Evolutionary conservation across 1,140 invertebrate genomes (phyloP), one percentile per base, ranked within the genome.

Genomic region (Danaus plexippus): DNA sequence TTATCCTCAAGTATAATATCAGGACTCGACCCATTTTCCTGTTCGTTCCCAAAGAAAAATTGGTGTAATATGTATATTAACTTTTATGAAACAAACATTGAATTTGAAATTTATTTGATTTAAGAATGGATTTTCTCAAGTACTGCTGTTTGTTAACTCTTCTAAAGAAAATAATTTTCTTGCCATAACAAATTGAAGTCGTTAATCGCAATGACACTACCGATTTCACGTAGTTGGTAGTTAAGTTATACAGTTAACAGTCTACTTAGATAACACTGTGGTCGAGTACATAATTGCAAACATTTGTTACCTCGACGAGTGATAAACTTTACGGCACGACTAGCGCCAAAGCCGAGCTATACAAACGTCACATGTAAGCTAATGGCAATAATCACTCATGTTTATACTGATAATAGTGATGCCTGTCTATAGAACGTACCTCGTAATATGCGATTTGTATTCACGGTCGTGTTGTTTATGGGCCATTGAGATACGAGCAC

Each of bases 391-490:
- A 71, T 73, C 67, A 66, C 56, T 72, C 67, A 69, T 64, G 59
- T 58, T 54, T 64, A 64, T 71, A 63, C 67, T 63, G 63, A 69
- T 69, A 71, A 60, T 66, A 62, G 63, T 71, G 67, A 80, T 78
- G 54, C 58, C 66, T 69, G 67, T 70, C 54, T 65, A 58, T 66
- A 69, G 67, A 63, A 63, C 60, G 66, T 69, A 68, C 65, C 69
- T 73, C 75, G 72, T 84, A 84, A 84, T 84, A 80, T 81, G 72
- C 80, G 75, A 84, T 84, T 81, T 81, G 77, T 84, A 84, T 81
- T 84, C 80, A 80, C 73, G 70, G 71, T 69, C 66, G 73, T 75
- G 78, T 78, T 81, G 77, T 83, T 83, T 83, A 83, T 80, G 67
- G 77, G 62, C 77, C 70, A 80, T 80, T 77, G 76, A 78, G 75